Base-by-base conservation (phyloP, 2,888 invertebrate species). In the Brachypterus glaber region DNA sequence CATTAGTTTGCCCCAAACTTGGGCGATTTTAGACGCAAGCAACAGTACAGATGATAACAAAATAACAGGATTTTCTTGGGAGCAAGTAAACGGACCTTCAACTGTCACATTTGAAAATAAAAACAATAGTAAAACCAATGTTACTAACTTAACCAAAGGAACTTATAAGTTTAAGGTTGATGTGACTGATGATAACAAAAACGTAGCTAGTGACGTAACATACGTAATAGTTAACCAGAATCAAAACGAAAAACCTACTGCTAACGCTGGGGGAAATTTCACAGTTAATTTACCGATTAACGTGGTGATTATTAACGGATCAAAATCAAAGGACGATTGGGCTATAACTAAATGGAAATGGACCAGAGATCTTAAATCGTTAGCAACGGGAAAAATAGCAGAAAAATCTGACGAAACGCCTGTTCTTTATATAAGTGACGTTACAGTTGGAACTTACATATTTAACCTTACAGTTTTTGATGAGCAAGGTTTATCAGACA, bases 381-480 rank as follows among this genome's bases (percentile, higher is more conserved):
- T 91, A 18, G 92, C 93, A 0, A 81, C 89, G 31, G 93, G 92
- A 26, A 79, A 77, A 36, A 77, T 93, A 37, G 76, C 91, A 0
- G 64, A 63, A 45, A 53, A 52, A 18, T 82, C 88, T 0, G 87
- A 90, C 52, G 75, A 78, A 36, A 74, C 81, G 30, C 76, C 91
- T 0, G 72, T 90, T 4, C 69, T 95, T 40, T 79, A 84, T 67
- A 71, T 86, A 56, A 69, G 85, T n/a, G 82, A 89, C 61, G 72
- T 92, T 36, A 82, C 88, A 32, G 78, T 84, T 2, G 95, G 93
- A 0, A 76, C 83, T 46, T 95, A 93, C 60, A 77, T 89, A 2
- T 93, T 92, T 58, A 83, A 82, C 54, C 67, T 95, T 39, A 84
- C 82, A n/a, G 92, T 95, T 1, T 82, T 74, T 26, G 95, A 95